Evolutionary conservation across 2,113 vertebrate species (phyloP).

Genomic region (Nycticebus coucang): DNA sequence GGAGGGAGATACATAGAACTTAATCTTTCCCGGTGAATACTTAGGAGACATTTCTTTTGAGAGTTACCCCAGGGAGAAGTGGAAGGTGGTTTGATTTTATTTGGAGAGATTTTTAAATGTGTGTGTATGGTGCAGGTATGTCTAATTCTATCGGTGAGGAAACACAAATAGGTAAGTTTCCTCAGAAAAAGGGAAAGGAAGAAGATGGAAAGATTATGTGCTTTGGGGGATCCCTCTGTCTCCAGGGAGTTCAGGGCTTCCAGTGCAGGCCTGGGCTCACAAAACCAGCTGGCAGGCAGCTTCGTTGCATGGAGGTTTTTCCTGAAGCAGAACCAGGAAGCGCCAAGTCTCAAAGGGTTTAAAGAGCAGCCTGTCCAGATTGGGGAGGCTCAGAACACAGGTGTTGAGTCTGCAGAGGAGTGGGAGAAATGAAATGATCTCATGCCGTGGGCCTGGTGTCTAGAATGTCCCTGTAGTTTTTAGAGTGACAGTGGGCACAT

Average conservation of each 20-base stretch:
- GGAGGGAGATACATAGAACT: neutral
- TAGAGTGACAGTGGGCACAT: rapidly evolving
- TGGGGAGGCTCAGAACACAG: neutral
- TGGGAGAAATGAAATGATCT: neutral
- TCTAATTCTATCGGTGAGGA: neutral
- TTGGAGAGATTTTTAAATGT: neutral
- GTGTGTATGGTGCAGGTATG: too few relatives aligned
- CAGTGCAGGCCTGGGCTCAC: neutral
- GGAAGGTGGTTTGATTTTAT: neutral
- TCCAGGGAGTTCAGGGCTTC: neutral
- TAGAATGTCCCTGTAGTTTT: neutral
- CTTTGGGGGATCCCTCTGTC: neutral
- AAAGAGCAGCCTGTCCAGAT: neutral
- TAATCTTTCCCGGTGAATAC: neutral
- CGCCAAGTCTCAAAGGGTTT: neutral
- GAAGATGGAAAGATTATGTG: neutral
- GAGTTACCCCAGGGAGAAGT: neutral
- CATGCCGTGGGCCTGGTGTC: neutral
- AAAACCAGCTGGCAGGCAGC: neutral
- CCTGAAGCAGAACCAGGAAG: neutral
- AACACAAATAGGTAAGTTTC: neutral
- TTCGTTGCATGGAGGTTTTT: conserved; percentile 69
- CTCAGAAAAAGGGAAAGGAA: neutral
- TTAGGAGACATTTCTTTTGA: neutral
- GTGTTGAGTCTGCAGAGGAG: neutral